Percentiles rank a stretch among this genome's conserved stretches.
phyloP scores from a whole-genome alignment of 2,888 invertebrate genomes.

The Bursaphelenchus okinawaensis region DNA sequence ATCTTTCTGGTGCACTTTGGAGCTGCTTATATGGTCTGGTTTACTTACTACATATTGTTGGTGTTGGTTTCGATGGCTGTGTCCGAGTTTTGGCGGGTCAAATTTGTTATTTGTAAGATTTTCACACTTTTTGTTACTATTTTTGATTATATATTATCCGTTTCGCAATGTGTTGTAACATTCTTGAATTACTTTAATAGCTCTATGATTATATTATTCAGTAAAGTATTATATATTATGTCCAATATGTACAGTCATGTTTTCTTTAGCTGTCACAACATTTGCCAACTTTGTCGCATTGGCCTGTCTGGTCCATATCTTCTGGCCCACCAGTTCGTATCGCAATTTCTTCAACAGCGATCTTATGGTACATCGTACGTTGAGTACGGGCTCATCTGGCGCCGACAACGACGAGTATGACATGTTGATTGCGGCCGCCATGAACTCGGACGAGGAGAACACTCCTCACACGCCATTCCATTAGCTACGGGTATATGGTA shows the following conservation, averaged over 20 bases:
- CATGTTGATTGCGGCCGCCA: neutral
- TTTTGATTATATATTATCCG: too few species aligned
- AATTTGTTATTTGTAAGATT: conserved; percentile 76
- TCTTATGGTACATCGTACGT: conserved; percentile 13
- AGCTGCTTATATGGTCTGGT: conserved; percentile 95
- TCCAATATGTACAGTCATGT: too few species aligned
- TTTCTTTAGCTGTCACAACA: conserved; percentile 77
- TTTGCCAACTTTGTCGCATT: conserved; percentile 91
- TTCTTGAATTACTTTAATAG: too few species aligned
- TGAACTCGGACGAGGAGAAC: conserved; percentile 10
- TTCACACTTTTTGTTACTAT: conserved; percentile 1
- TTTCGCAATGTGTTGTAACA: too few species aligned
- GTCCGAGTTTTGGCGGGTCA: conserved; percentile 88
- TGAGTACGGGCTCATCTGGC: neutral
- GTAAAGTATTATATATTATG: too few species aligned
- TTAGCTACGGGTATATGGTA: neutral
- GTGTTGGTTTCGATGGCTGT: conserved; percentile 87
- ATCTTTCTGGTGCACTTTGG: conserved; percentile 92
- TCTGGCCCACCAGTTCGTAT: conserved; percentile 78
- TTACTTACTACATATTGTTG: conserved; percentile 88
- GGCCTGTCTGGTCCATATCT: conserved; percentile 85
- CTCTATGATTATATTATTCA: too few species aligned
- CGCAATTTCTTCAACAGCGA: conserved; percentile 41
- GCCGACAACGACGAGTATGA: conserved; percentile 8
- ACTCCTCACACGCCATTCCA: conserved; percentile 2